Evolutionary conservation across 2,888 invertebrate species (phyloP).

Genomic region (Entomobrya multifasciata): DNA sequence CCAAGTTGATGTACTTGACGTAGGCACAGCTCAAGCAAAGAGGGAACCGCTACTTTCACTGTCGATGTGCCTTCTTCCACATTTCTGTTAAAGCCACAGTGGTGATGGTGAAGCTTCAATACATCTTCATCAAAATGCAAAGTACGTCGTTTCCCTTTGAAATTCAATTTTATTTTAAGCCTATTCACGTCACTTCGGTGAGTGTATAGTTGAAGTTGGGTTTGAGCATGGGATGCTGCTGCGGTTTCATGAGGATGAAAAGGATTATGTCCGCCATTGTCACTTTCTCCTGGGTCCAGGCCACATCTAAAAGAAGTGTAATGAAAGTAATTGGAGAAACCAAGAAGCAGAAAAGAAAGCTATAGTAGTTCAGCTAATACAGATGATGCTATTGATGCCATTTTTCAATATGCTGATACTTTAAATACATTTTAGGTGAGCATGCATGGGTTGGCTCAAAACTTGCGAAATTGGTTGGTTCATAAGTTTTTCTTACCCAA

Average conservation of each 20-base stretch:
- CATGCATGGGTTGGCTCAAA: not conserved
- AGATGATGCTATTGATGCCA: not conserved
- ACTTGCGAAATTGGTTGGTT: not conserved
- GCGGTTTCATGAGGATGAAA: constrained; percentile 33
- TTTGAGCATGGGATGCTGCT: constrained; percentile 2
- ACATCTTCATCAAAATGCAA: constrained; percentile 76
- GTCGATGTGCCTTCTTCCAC: constrained; percentile 1
- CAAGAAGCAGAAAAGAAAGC: constrained; percentile 25
- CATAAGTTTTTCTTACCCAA: constrained; percentile 69
- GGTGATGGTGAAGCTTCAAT: constrained; percentile 61
- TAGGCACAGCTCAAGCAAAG: constrained; percentile 73
- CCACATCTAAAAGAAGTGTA: constrained; percentile 56
- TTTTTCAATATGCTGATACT: not conserved
- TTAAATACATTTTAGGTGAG: not conserved
- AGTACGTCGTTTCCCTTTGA: constrained; percentile 69
- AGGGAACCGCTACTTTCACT: constrained; percentile 35
- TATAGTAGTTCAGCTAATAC: not conserved
- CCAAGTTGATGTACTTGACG: constrained; percentile 60
- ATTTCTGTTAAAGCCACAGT: constrained; percentile 48
- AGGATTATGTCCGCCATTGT: constrained; percentile 55
- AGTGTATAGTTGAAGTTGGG: constrained; percentile 51
- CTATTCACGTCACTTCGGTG: constrained; percentile 54
- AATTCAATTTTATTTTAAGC: constrained; percentile 69
- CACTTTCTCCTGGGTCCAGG: constrained; percentile 62
- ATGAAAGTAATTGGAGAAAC: constrained; percentile 35